Conservation (phyloP, 35 echinoderm and acorn worm genomes). For the Holothuria glaberrima region DNA sequence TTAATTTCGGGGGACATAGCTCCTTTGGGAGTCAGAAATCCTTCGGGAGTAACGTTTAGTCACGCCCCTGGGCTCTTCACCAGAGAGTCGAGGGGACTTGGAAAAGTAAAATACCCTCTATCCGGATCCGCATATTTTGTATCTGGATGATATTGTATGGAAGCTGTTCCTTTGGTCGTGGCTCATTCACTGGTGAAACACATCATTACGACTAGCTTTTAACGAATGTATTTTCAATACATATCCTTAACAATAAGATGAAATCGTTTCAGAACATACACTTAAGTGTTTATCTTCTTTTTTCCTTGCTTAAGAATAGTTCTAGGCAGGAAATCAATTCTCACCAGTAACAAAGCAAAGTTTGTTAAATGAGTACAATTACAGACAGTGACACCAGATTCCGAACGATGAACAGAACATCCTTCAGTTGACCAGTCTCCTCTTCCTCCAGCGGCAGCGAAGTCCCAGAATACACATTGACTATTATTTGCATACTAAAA, state of each 20-base stretch:
- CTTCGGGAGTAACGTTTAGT: no score
- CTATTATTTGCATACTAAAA: constrained; percentile 34
- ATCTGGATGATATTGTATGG: no score
- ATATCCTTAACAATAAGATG: background rate
- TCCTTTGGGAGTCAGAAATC: no score
- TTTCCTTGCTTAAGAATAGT: background rate
- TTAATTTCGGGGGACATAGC: no score
- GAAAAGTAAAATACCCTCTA: no score
- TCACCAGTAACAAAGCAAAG: constrained; percentile 89
- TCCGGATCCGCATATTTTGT: no score
- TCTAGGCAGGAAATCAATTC: background rate
- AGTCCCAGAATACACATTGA: constrained; percentile 89
- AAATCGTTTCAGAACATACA: background rate
- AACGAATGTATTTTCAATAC: background rate
- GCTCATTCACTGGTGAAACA: background rate
- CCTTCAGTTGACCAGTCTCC: constrained; percentile 90
- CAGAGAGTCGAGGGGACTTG: no score
- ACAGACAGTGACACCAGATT: constrained; percentile 48
- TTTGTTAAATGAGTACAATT: constrained; percentile 81
- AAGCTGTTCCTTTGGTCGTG: background rate
- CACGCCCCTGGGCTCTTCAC: no score
- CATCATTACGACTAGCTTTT: background rate
- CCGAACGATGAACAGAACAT: constrained; percentile 49
- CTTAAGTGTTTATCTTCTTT: background rate
- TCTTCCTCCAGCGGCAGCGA: constrained; percentile 61